Conservation (phyloP, 2,113 vertebrate species). For the Galemys pyrenaicus region DNA sequence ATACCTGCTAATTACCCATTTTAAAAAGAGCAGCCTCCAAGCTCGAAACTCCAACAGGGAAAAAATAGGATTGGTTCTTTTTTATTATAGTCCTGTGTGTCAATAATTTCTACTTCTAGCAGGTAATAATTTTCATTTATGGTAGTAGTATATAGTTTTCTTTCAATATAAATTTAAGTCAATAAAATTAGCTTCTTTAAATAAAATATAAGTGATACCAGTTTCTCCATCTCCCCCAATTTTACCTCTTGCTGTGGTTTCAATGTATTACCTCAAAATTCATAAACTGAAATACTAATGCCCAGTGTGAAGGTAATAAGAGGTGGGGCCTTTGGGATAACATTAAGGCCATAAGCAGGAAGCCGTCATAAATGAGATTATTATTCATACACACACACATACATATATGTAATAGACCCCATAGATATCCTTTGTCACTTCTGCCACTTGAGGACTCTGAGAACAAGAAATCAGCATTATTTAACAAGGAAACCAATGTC, state of each 20-base stretch:
- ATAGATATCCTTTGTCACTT: neutral
- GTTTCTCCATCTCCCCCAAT: neutral
- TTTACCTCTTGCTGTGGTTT: neutral
- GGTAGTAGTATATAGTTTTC: neutral
- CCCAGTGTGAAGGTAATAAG: neutral
- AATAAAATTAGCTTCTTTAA: slow-evolving; percentile 1
- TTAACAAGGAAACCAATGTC: neutral
- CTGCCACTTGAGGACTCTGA: neutral
- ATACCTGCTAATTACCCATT: neutral
- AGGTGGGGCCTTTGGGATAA: neutral
- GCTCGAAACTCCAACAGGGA: neutral
- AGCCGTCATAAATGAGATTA: neutral
- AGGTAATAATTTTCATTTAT: neutral
- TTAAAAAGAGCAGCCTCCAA: neutral
- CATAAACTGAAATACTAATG: neutral
- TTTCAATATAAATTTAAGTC: neutral
- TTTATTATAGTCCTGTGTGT: neutral
- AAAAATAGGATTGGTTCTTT: neutral
- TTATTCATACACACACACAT: neutral
- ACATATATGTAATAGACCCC: neutral
- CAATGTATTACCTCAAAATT: neutral
- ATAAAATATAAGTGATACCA: neutral
- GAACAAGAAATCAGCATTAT: neutral
- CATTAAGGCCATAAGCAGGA: neutral
- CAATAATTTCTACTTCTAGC: neutral